phyloP scores from a whole-genome alignment of 2,888 invertebrate species.

The Plemyria rubiginata region DNA sequence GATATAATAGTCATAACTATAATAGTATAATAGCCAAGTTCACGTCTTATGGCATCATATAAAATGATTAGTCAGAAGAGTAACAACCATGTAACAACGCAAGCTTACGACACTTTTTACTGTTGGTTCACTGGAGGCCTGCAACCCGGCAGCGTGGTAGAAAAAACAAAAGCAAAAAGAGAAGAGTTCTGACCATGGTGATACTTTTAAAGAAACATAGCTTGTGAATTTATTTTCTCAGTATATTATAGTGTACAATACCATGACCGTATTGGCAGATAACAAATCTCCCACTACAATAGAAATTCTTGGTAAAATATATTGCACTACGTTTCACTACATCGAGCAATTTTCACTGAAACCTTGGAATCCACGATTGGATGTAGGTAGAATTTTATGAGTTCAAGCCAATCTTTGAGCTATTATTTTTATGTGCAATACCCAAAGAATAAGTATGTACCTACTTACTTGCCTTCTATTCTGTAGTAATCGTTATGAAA shows the following conservation, averaged over 20 bases:
- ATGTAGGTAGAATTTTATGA: background rate
- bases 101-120: too few relatives aligned
- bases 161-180: too few relatives aligned
- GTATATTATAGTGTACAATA: conserved; percentile 45
- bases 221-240: conserved; percentile 13
- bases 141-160: too few relatives aligned
- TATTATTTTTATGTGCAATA: conserved; percentile 21
- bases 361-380: conserved; percentile 1
- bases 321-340: conserved; percentile 47
- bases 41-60: too few relatives aligned
- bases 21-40: background rate
- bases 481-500: background rate
- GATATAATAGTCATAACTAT: background rate
- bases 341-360: conserved; percentile 33
- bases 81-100: too few relatives aligned
- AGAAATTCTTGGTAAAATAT: conserved; percentile 49
- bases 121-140: too few relatives aligned
- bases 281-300: conserved; percentile 56
- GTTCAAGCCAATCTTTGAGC: conserved; percentile 23
- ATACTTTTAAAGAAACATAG: background rate
- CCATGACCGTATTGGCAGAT: conserved; percentile 45
- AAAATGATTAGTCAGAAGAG: too few relatives aligned
- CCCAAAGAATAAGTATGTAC: too few relatives aligned
- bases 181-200: too few relatives aligned
- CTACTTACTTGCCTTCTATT: background rate